Evolutionary conservation across 2,888 invertebrate species (phyloP).

Genomic region (Abrostola tripartita): DNA sequence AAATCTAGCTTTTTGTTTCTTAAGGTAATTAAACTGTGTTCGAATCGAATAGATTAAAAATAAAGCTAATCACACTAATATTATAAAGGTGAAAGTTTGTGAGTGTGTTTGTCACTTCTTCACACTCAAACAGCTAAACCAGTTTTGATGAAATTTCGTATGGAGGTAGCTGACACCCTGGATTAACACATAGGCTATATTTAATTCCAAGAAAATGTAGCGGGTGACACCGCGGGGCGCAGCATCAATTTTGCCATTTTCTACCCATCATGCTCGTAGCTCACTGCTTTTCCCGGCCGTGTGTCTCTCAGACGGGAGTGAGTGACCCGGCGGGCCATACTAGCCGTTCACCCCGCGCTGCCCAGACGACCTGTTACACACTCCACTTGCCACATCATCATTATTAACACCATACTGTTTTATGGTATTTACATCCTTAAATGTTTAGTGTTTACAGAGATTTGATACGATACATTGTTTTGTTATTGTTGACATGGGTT

Average conservation of each 20-base stretch:
- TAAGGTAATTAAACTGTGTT: too few relatives aligned
- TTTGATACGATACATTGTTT: constrained; percentile 3
- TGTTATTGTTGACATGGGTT: not conserved
- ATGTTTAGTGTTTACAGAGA: constrained; percentile 29
- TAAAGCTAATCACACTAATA: too few relatives aligned
- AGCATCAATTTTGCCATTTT: too few relatives aligned
- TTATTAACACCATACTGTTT: constrained; percentile 40
- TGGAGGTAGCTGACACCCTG: too few relatives aligned
- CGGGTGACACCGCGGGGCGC: too few relatives aligned
- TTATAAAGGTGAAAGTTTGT: too few relatives aligned
- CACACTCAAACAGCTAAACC: too few relatives aligned
- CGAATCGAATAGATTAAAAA: too few relatives aligned
- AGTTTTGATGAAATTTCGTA: too few relatives aligned
- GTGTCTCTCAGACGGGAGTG: constrained; percentile 66
- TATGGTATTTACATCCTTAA: constrained; percentile 48
- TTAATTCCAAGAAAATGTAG: too few relatives aligned
- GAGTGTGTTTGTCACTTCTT: too few relatives aligned
- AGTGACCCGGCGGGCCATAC: constrained; percentile 76
- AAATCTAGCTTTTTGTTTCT: not conserved
- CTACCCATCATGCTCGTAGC: constrained; percentile 22
- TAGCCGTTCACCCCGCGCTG: constrained; percentile 81
- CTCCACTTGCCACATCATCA: constrained; percentile 69
- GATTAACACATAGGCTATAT: too few relatives aligned
- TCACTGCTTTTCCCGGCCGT: constrained; percentile 28
- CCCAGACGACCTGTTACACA: constrained; percentile 84